Base-by-base conservation (phyloP, 92 coral and sea anemone species). In the Isaurus tuberculatus region DNA sequence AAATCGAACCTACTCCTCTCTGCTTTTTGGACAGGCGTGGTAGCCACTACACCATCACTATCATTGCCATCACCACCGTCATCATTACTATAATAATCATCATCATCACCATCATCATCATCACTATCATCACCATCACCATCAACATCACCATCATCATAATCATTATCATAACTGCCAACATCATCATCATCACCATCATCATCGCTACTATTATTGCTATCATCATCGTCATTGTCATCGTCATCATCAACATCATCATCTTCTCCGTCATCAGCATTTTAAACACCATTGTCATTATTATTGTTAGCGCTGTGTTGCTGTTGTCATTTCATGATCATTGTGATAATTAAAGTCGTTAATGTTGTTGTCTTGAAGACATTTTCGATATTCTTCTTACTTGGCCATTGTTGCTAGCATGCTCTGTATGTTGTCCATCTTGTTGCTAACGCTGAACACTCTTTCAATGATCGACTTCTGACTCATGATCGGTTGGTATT, bases 351-450 rank as follows among this genome's bases (percentile, higher is more conserved):
- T 40, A 0, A 40, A 40, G 5, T 40, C 11, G 46, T 40, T 40
- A 4, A 3, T 7, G 7, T 40, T 40, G 11, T 9, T 40, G 11
- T 40, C 46, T 7, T 2, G 46, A 10, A 17, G 14, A 13, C 15
- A 19, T 26, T 11, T 26, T 10, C 9, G 17, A 9, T 5, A 27
- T 2, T 2, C 17, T n/a, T 23, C 5, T 4, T 58, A 77, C 82
- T 70, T 77, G 82, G 82, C 33, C n/a, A 77, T 11, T 11, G 82
- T 19, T 14, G 82, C 53, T 43, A 77, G 23, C 70, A 77, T 34
- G 53, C 58, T 77, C 51, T 77, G 82, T 29, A 77, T 77, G 70
- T 77, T 77, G 32, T 77, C 82, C 82, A 77, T 77, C 70, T 77
- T 58, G 82, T 77, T 77, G 68, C 70, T 77, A 8, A 77, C 82